phyloP scores from a whole-genome alignment of 2,113 vertebrate species.

The Rhegmatorhina hoffmannsi region DNA sequence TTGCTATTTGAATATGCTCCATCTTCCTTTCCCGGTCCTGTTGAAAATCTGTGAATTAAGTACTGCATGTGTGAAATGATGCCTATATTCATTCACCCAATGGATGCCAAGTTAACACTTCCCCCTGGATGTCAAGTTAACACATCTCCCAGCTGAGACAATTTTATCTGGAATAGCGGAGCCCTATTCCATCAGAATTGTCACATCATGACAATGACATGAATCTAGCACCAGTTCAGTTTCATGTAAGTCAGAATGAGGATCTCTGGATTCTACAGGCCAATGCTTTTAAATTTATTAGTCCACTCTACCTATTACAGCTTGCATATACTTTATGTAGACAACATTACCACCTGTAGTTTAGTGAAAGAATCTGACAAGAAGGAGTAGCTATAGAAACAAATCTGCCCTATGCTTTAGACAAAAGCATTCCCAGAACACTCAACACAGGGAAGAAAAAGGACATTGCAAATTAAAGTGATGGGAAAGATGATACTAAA shows the following conservation, averaged over 20 bases:
- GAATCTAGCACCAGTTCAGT: background rate
- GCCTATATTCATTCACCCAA: background rate
- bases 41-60: background rate
- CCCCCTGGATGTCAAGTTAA: background rate
- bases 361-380: background rate
- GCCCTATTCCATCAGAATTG: background rate
- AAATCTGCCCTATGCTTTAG: background rate
- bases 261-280: background rate
- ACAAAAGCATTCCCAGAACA: background rate
- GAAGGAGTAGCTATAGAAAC: background rate
- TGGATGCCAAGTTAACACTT: background rate
- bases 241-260: background rate
- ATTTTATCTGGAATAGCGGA: background rate
- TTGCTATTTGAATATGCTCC: background rate
- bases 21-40: background rate
- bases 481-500: background rate
- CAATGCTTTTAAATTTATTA: background rate
- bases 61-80: background rate
- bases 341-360: background rate
- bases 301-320: background rate
- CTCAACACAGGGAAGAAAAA: background rate
- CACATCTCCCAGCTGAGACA: background rate
- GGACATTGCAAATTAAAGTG: background rate
- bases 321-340: background rate
- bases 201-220: background rate